Evolutionary conservation across 2,113 vertebrate species (phyloP).

Genomic region (Meleagris gallopavo): DNA sequence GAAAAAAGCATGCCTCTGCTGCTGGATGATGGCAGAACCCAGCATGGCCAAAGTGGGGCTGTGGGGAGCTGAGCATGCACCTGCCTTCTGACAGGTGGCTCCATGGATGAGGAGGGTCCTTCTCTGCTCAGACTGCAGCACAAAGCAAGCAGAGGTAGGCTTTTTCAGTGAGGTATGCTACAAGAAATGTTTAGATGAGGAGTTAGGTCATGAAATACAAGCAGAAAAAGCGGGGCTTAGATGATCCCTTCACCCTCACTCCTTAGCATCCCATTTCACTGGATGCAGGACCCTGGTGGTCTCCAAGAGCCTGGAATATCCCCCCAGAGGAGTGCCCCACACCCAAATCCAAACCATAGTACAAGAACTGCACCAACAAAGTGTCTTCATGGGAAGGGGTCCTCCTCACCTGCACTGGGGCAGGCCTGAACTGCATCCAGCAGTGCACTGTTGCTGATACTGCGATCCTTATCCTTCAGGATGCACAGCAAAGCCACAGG

Average conservation of each 20-base stretch:
- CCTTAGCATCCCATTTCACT: no score
- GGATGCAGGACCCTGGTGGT: background rate
- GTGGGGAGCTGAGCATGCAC: rapidly evolving
- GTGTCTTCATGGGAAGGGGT: background rate
- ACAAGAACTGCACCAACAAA: background rate
- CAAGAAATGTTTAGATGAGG: background rate
- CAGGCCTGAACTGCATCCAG: background rate
- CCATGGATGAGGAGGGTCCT: background rate
- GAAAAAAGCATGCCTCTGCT: background rate
- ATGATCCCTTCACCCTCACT: background rate
- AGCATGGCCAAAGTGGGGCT: rapidly evolving
- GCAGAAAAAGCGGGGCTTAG: background rate
- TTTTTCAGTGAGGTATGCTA: background rate
- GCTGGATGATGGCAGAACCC: background rate
- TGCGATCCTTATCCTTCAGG: background rate
- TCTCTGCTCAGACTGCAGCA: background rate
- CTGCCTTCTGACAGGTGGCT: background rate
- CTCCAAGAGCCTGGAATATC: background rate
- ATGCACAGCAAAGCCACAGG: background rate
- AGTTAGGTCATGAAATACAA: background rate
- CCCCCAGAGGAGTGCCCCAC: background rate
- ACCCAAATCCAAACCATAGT: background rate
- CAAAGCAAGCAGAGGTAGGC: background rate
- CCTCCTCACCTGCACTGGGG: background rate
- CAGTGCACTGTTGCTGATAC: background rate